Evolutionary conservation across 2,113 vertebrate genomes (phyloP).

Genomic region (Misgurnus anguillicaudatus): DNA sequence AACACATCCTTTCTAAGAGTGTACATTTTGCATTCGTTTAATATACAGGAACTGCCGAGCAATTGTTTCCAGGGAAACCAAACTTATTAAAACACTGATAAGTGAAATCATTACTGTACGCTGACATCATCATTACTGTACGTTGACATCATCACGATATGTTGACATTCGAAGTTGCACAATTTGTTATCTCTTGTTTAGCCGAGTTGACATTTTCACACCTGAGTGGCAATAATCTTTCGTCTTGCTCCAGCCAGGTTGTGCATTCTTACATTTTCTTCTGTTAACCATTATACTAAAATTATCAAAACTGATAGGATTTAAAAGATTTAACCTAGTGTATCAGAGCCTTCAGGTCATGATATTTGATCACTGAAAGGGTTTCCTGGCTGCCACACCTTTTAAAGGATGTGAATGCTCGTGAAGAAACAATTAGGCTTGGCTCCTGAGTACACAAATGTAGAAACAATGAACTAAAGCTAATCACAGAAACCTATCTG

Average conservation of each 20-base stretch:
- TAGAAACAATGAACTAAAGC: conserved; percentile 59
- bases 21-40: too few species aligned
- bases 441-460: conserved; percentile 43
- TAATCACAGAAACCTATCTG: conserved; percentile 35
- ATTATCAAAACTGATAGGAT: neutral
- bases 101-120: conserved; percentile 2
- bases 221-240: neutral
- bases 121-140: too few species aligned
- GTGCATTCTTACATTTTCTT: neutral
- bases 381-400: conserved; percentile 55
- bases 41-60: too few species aligned
- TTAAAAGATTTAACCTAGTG: neutral
- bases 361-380: conserved; percentile 52
- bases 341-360: neutral
- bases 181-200: neutral
- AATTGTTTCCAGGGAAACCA: neutral
- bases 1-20: too few species aligned
- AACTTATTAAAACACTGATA: neutral
- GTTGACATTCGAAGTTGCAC: neutral
- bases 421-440: conserved; percentile 62
- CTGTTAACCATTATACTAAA: neutral
- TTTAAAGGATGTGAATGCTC: conserved; percentile 60
- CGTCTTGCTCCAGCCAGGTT: neutral
- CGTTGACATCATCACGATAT: too few species aligned
- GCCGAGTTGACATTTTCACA: neutral